Evolutionary conservation across 2,113 vertebrate species (phyloP).

Genomic region (Monopterus albus): DNA sequence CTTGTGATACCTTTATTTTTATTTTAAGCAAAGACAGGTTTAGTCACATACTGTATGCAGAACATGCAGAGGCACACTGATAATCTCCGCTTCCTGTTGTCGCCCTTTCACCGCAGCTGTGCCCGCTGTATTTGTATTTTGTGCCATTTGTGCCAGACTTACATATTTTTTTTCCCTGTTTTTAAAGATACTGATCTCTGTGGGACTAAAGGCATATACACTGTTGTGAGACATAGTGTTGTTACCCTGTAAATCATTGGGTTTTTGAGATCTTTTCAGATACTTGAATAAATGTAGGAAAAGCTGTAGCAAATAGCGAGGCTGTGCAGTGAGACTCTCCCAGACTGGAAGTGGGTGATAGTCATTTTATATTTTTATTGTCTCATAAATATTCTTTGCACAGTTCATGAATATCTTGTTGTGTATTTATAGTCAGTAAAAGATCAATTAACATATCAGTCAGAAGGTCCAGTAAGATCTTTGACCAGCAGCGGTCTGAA

Average conservation of each 20-base stretch:
- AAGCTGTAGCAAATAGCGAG: conserved; percentile 19
- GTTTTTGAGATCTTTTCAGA: background rate
- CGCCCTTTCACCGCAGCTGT: background rate
- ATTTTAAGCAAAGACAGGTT: background rate
- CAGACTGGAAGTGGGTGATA: conserved; percentile 35
- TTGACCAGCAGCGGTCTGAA: conserved; percentile 29
- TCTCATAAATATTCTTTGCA: conserved; percentile 75
- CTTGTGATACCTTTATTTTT: background rate
- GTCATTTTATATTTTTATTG: conserved; percentile 77
- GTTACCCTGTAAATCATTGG: background rate
- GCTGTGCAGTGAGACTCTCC: background rate
- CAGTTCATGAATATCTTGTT: conserved; percentile 76
- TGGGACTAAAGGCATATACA: conserved; percentile 1
- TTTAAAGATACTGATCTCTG: background rate
- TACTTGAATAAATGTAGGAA: background rate
- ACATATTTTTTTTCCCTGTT: background rate
- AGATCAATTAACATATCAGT: conserved; percentile 82
- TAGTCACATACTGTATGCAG: background rate
- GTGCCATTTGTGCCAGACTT: background rate
- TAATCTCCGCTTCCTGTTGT: background rate
- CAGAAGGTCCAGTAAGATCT: conserved; percentile 53
- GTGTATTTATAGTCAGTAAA: conserved; percentile 77
- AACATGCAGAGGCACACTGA: background rate
- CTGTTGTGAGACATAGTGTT: too few species aligned
- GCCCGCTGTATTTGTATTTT: background rate